Conservation (phyloP, 2,797 vertebrate species). For the Enteromius anoplus region DNA sequence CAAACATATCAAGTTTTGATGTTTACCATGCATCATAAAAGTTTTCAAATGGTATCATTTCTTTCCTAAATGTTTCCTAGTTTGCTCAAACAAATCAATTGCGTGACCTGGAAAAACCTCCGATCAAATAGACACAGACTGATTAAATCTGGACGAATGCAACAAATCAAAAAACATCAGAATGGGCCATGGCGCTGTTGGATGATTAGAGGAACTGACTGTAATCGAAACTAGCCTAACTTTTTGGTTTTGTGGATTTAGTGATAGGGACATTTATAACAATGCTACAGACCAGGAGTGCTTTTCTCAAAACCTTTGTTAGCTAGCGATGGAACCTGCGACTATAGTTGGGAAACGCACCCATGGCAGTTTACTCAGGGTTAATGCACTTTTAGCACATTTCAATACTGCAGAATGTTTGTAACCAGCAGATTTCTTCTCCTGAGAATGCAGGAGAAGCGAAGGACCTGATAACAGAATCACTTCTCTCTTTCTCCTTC, state of each 20-base stretch:
- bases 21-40: neutral
- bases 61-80: neutral
- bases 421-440: neutral
- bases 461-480: constrained; percentile 12
- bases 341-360: neutral
- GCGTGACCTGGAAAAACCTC: neutral
- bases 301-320: neutral
- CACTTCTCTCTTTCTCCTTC: constrained; percentile 26
- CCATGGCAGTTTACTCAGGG: neutral
- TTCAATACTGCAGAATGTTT: neutral
- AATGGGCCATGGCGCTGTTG: neutral
- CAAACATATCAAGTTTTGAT: neutral
- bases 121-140: neutral
- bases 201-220: neutral
- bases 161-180: neutral
- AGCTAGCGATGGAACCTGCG: neutral
- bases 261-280: constrained; percentile 12
- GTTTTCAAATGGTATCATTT: neutral
- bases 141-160: neutral
- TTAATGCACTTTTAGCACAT: neutral
- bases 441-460: constrained; percentile 23
- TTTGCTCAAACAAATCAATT: neutral
- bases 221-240: neutral
- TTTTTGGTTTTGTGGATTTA: constrained; percentile 21
- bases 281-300: neutral